Evolutionary conservation across 2,113 vertebrate species (phyloP).

Genomic region (Platycercus adscitus): DNA sequence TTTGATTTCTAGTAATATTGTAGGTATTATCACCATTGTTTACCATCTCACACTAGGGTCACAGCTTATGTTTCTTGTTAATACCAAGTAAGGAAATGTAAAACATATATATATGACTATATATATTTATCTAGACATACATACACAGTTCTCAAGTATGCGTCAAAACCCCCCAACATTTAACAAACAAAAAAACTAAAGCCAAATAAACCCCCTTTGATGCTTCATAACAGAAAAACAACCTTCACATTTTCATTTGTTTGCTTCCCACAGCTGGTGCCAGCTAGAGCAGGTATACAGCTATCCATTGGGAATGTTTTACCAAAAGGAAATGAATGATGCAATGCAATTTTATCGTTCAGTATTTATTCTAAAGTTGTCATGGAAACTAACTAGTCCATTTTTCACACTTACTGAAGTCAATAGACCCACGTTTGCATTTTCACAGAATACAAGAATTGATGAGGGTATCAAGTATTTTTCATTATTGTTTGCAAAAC

Average conservation of each 20-base stretch:
- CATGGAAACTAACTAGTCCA: constrained; percentile 15
- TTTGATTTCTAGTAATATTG: constrained; percentile 34
- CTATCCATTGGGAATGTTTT: not conserved
- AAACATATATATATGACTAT: not conserved
- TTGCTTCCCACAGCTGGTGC: constrained; percentile 74
- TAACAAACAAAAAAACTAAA: not conserved
- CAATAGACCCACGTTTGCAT: not conserved
- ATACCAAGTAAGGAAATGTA: not conserved
- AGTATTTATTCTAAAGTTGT: constrained; percentile 23
- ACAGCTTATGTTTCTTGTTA: not conserved
- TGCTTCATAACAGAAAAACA: constrained; percentile 34
- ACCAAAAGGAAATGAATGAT: constrained; percentile 30
- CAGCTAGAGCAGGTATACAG: constrained; percentile 76
- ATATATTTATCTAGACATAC: not conserved
- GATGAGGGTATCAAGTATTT: not conserved
- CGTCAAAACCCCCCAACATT: constrained; percentile 58
- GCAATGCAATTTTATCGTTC: not conserved
- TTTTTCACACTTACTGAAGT: not conserved
- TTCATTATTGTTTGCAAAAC: not conserved
- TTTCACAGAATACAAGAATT: not conserved
- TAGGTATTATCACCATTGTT: not conserved
- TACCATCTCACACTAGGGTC: not conserved
- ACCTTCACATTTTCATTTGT: constrained; percentile 65
- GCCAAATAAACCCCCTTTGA: constrained; percentile 62
- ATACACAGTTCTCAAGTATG: constrained; percentile 63